These are phyloP conservation scores for Piaya cayana DNA, from an alignment of 2,113 vertebrate genomes.

Conservation along the genomic window DNA sequence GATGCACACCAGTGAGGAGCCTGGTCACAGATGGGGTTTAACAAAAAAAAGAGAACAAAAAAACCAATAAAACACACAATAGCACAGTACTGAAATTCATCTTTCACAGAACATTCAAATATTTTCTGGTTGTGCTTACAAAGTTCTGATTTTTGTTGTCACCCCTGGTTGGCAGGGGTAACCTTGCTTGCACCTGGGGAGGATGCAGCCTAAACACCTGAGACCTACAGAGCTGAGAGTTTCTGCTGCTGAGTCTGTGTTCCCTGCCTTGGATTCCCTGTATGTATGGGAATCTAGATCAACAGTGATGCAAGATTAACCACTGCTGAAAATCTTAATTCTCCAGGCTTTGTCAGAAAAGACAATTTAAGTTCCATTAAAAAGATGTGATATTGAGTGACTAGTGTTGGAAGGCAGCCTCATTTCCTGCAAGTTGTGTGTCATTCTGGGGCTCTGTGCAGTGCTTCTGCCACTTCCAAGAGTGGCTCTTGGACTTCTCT, in stretches of 20 bases:
- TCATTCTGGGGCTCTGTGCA: background rate
- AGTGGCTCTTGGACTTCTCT: background rate
- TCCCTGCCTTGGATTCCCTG: background rate
- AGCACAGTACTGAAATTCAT: background rate
- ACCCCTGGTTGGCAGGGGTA: background rate
- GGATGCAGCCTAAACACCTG: background rate
- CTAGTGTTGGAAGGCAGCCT: background rate
- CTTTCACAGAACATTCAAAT: background rate
- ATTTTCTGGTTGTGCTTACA: background rate
- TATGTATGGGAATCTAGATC: background rate
- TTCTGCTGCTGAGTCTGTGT: background rate
- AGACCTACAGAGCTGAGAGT: background rate
- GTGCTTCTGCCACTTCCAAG: background rate
- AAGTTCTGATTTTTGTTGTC: background rate
- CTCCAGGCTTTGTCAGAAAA: background rate
- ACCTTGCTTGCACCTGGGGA: background rate
- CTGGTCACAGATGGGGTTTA: background rate
- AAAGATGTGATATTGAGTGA: background rate
- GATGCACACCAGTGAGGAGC: background rate
- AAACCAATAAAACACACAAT: background rate
- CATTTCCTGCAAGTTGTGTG: fast-evolving
- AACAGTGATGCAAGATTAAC: fast-evolving
- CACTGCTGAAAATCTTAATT: background rate
- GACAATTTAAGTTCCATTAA: background rate
- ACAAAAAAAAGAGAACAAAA: background rate